A percentile compares a stretch with the other conserved stretches of the same genome.
phyloP scores from a whole-genome alignment of 2,888 invertebrate species.

The Torymus tubicola region DNA sequence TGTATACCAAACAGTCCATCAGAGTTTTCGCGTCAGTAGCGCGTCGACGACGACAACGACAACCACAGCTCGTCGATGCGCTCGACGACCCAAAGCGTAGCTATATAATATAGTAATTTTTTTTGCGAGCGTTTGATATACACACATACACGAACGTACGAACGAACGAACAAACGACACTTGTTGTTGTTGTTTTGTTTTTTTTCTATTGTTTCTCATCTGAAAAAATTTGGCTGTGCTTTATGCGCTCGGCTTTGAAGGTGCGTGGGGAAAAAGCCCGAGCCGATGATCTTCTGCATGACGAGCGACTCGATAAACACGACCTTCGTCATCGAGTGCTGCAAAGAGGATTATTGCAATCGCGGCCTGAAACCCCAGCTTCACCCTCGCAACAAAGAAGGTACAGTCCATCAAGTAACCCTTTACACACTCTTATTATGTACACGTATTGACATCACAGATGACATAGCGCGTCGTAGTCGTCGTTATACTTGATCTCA shows the following conservation, averaged over 20 bases:
- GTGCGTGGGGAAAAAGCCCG: conserved; percentile 86
- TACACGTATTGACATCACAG: neutral
- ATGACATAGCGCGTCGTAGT: too few species aligned
- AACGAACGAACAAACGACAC: neutral
- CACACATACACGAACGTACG: too few species aligned
- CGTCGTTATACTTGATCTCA: neutral
- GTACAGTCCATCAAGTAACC: conserved; percentile 76
- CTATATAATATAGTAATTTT: conserved; percentile 7
- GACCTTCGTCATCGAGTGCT: conserved; percentile 89
- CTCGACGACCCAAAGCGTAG: conserved; percentile 27
- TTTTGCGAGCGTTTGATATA: too few species aligned
- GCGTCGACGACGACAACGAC: neutral
- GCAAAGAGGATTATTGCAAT: conserved; percentile 89
- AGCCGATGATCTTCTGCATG: conserved; percentile 90
- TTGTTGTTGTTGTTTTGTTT: neutral
- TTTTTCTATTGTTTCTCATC: conserved; percentile 43
- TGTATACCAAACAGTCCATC: neutral
- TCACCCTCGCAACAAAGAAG: conserved; percentile 81
- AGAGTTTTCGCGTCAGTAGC: conserved; percentile 23
- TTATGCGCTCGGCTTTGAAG: conserved; percentile 81
- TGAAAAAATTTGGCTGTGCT: conserved; percentile 60
- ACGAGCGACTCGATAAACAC: conserved; percentile 85
- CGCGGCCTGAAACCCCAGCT: conserved; percentile 83
- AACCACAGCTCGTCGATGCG: neutral
- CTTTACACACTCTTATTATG: too few species aligned